phyloP scores from a whole-genome alignment of 1,140 invertebrate genomes.

The Papilio aristodemus region DNA sequence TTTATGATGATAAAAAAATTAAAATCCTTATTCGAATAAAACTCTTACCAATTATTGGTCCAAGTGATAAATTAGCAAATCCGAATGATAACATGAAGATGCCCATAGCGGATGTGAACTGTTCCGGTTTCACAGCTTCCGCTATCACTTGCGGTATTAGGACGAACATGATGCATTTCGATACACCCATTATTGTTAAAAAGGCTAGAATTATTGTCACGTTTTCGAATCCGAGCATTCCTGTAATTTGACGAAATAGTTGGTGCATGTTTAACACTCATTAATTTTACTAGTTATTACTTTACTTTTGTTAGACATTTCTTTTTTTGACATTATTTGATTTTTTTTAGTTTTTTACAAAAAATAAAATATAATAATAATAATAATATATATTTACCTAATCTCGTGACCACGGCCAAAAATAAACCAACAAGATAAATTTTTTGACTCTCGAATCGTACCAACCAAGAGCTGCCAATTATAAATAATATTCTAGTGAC shows the following conservation, averaged over 20 bases:
- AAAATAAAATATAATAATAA: too few relatives aligned
- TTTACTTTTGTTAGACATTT: too few relatives aligned
- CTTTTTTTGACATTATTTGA: too few relatives aligned
- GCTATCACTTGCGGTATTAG: conserved; percentile 54
- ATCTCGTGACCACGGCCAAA: conserved; percentile 38
- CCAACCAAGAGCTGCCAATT: conserved; percentile 48
- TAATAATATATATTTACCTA: conserved; percentile 37
- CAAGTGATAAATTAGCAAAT: conserved; percentile 45
- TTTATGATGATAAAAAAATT: too few relatives aligned
- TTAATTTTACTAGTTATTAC: too few relatives aligned
- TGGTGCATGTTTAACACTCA: too few relatives aligned
- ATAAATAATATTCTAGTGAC: conserved; percentile 50
- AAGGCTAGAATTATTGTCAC: conserved; percentile 44
- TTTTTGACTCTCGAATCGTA: conserved; percentile 52
- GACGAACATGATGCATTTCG: conserved; percentile 46
- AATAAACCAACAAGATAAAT: conserved; percentile 49
- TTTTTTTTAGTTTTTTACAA: too few relatives aligned
- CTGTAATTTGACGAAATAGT: conserved; percentile 41
- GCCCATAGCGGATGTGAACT: conserved; percentile 57
- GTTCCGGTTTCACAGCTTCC: conserved; percentile 47
- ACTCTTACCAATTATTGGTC: conserved; percentile 57
- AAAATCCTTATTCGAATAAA: too few relatives aligned
- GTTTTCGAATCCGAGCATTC: conserved; percentile 56
- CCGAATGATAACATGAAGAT: conserved; percentile 52
- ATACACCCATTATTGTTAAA: conserved; percentile 50